A percentile compares a stretch with the other conserved stretches of the same genome.
phyloP scores from a whole-genome alignment of 2,113 vertebrate species.

The Melanostigma gelatinosum region DNA sequence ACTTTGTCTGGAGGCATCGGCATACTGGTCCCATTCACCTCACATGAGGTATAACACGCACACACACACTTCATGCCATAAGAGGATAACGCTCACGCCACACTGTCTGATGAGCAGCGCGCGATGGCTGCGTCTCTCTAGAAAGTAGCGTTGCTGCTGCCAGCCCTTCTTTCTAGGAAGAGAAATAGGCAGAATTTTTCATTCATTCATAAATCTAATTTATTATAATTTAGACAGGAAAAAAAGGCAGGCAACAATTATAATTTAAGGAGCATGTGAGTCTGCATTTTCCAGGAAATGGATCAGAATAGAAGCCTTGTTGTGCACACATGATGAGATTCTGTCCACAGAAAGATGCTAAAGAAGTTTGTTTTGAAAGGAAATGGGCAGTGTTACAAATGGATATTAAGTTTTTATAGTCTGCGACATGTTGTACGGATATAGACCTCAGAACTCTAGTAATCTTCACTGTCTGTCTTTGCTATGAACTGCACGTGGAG shows the following conservation, averaged over 20 bases:
- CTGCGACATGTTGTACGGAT: too few species aligned
- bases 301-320: background rate
- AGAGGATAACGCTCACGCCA: background rate
- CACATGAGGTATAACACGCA: conserved; percentile 88
- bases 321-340: too few species aligned
- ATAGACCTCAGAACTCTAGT: background rate
- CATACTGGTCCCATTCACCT: conserved; percentile 97
- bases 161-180: background rate
- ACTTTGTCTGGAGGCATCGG: conserved; percentile 96
- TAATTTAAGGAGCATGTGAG: background rate
- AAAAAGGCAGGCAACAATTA: too few species aligned
- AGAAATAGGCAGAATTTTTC: background rate
- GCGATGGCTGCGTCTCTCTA: background rate
- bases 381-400: background rate
- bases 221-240: background rate
- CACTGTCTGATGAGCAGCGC: background rate
- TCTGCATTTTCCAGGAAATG: background rate
- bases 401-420: too few species aligned
- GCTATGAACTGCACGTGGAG: background rate
- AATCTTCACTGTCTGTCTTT: background rate
- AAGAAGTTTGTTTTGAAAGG: background rate
- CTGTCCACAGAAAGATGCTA: background rate
- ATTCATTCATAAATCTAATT: background rate
- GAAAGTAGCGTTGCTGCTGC: background rate
- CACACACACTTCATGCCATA: background rate